A percentile compares a stretch with the other conserved stretches of the same genome.
These are phyloP conservation scores for Dinothrombium tinctorium DNA, from an alignment of 1,140 invertebrate species.

Conservation along the genomic window DNA sequence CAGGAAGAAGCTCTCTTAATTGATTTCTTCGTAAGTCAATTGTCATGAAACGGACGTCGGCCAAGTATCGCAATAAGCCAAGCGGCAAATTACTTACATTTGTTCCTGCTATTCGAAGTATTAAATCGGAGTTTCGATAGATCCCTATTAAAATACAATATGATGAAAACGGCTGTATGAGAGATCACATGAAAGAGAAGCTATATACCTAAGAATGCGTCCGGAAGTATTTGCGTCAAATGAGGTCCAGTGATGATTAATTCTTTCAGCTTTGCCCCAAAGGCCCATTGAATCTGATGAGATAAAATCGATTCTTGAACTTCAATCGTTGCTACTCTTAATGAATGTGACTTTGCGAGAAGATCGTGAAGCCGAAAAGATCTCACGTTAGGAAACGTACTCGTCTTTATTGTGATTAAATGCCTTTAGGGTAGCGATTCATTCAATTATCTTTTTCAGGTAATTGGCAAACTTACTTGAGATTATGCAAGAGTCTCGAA, in stretches of 20 bases:
- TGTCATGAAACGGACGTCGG: conserved; percentile 15
- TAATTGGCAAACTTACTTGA: conserved; percentile 10
- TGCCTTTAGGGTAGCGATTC: conserved; percentile 4
- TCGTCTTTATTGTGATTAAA: conserved; percentile 11
- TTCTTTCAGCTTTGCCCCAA: conserved; percentile 14
- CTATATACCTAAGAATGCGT: conserved; percentile 13
- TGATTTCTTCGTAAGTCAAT: conserved; percentile 14
- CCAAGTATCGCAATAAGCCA: conserved; percentile 13
- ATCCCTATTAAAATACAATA: conserved; percentile 9
- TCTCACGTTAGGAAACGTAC: conserved; percentile 14
- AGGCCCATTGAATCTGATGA: conserved; percentile 16
- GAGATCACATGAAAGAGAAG: neutral
- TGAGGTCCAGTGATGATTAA: conserved; percentile 14
- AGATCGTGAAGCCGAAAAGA: conserved; percentile 16
- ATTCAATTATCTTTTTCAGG: neutral
- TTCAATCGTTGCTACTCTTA: conserved; percentile 12
- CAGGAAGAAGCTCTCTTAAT: conserved; percentile 8
- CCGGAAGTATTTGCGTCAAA: conserved; percentile 14
- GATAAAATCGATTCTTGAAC: conserved; percentile 14
- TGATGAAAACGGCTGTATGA: neutral
- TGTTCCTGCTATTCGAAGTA: conserved; percentile 14
- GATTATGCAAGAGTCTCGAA: conserved; percentile 12
- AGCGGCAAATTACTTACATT: conserved; percentile 12
- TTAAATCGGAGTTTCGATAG: conserved; percentile 13
- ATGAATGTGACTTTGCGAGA: conserved; percentile 8